These are phyloP conservation scores for Cyclargus thomasi DNA, from an alignment of 1,140 invertebrate species.

Conservation along the genomic window DNA sequence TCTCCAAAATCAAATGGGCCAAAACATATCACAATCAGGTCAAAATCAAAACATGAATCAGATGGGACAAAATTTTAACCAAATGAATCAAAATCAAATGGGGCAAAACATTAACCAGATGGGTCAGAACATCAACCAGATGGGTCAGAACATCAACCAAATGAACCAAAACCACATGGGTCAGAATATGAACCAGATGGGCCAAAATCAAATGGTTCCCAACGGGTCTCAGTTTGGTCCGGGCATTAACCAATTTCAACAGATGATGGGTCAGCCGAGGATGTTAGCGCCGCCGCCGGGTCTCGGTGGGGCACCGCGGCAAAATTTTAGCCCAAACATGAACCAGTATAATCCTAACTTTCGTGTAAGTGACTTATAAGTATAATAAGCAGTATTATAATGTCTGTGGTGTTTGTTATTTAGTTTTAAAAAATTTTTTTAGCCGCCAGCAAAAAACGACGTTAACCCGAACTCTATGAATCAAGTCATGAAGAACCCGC, in stretches of 20 bases:
- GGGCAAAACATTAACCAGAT: constrained; percentile 39
- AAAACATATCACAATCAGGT: constrained; percentile 41
- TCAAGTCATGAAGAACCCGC: constrained; percentile 25
- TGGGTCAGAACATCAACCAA: constrained; percentile 39
- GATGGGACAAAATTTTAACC: constrained; percentile 33
- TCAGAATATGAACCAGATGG: constrained; percentile 36
- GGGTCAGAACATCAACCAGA: constrained; percentile 34
- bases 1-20: constrained; percentile 34
- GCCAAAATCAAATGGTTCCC: constrained; percentile 40
- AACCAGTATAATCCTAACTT: constrained; percentile 59
- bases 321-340: constrained; percentile 55
- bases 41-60: constrained; percentile 38
- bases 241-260: constrained; percentile 45
- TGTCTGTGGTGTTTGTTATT: neutral
- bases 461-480: constrained; percentile 27
- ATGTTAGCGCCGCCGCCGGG: constrained; percentile 60
- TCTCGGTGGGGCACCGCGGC: constrained; percentile 46
- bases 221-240: constrained; percentile 40
- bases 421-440: neutral
- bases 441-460: constrained; percentile 11
- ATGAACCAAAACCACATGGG: constrained; percentile 38
- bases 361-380: constrained; percentile 51
- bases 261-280: constrained; percentile 53
- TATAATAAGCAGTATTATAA: neutral
- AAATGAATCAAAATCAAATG: constrained; percentile 39